Base-by-base conservation (phyloP, 2,888 invertebrate species). In the Halocaridina rubra region DNA sequence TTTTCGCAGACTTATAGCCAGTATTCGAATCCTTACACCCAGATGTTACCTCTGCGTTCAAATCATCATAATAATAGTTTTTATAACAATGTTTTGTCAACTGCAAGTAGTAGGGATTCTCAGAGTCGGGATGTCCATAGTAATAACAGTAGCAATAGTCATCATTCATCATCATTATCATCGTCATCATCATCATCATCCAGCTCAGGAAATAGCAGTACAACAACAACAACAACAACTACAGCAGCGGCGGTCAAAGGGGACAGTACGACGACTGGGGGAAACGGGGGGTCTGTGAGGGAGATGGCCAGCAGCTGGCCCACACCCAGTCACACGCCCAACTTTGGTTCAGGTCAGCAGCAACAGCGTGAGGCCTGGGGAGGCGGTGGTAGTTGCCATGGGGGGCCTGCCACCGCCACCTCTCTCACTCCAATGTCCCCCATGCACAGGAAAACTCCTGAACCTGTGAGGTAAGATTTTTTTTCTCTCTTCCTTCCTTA, bases 361-460 rank as follows among this genome's bases (percentile, higher is more conserved):
- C 77, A 84, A 61, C 82, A 84, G 72, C 82, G 82, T 46, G 82
- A 84, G 72, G 77, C 81, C 76, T 82, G 81, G 81, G 75, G 32
- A 69, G 39, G 75, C 76, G 57, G 39, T 84, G 74, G 46, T 79
- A 80, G 80, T 84, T 79, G 84, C 79, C 79, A 84, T 67, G 84
- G 84, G 79, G 84, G 64, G 74, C 33, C 84, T 64, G 77, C 74
- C 30, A 74, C 79, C 80, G 75, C 79, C 71, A 84, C 84, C 84
- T 80, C 84, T 32, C 74, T 84, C 80, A 72, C 84, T 75, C 80
- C 79, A 76, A 87, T 85, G 64, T 85, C 87, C 81, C 82, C 85
- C 67, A 85, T 85, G 75, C 85, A 81, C 71, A 85, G 87, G 85
- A 87, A 87, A 82, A 87, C 87, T 53, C 87, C 87, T 16, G 87